Evolutionary conservation across 2,113 vertebrate genomes (phyloP).

Genomic region (Pogona vitticeps): DNA sequence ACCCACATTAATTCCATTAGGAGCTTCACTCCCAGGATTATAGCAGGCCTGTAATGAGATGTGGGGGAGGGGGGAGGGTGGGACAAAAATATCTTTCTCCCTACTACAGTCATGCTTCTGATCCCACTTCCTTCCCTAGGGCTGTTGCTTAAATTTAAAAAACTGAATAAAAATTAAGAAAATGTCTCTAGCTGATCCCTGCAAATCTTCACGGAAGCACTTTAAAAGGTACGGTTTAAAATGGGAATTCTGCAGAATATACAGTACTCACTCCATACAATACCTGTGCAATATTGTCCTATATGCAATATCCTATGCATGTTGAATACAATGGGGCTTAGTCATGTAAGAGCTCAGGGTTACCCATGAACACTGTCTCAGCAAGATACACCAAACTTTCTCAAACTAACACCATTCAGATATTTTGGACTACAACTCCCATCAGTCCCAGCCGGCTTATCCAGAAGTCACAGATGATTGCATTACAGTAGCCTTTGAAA

Average conservation of each 20-base stretch:
- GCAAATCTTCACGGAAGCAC: background rate
- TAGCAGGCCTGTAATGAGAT: background rate
- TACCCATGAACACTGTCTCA: background rate
- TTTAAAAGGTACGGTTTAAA: too few relatives aligned
- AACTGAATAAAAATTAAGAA: background rate
- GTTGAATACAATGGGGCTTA: background rate
- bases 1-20: background rate
- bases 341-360: background rate
- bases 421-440: background rate
- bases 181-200: background rate
- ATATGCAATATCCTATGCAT: too few relatives aligned
- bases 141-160: background rate
- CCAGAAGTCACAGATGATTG: background rate
- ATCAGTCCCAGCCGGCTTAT: background rate
- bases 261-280: background rate
- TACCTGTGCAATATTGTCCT: too few relatives aligned
- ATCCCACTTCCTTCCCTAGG: background rate
- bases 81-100: background rate
- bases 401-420: background rate
- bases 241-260: too few relatives aligned
- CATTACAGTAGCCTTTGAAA: background rate
- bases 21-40: background rate
- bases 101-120: background rate
- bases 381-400: background rate
- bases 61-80: too few relatives aligned